A percentile compares a stretch with the other conserved stretches of the same genome.
Evolutionary conservation across 2,888 invertebrate genomes (phyloP).

Genomic region (Agrochola circellaris): DNA sequence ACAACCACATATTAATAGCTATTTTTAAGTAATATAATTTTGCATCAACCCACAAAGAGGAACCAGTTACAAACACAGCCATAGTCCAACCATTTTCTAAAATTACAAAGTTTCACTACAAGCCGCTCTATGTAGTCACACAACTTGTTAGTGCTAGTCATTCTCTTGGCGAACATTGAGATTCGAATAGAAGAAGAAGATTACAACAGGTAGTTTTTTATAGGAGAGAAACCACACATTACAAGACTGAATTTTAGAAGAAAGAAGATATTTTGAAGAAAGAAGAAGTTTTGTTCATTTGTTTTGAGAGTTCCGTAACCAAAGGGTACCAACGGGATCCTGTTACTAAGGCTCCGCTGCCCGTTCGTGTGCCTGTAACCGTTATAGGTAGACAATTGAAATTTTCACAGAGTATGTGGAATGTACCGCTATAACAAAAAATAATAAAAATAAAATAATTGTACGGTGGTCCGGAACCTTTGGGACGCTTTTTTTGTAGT

Average conservation of each 20-base stretch:
- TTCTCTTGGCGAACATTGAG: slow-evolving; percentile 54
- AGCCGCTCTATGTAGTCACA: slow-evolving; percentile 49
- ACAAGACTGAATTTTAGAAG: background rate
- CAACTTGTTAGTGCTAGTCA: slow-evolving; percentile 31
- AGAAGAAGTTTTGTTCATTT: background rate
- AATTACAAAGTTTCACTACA: slow-evolving; percentile 46
- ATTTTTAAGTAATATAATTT: background rate
- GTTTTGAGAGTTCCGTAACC: background rate
- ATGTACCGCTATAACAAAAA: no score
- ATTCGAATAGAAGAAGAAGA: slow-evolving; percentile 45
- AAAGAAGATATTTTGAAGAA: background rate
- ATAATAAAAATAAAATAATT: no score
- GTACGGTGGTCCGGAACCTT: no score
- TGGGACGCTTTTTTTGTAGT: background rate
- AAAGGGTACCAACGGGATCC: no score
- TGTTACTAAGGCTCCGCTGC: no score
- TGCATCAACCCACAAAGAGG: slow-evolving; percentile 32
- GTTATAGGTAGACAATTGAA: no score
- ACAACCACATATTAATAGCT: no score
- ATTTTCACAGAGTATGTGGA: no score
- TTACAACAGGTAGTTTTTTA: slow-evolving; percentile 39
- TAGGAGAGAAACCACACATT: slow-evolving; percentile 27
- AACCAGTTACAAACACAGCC: slow-evolving; percentile 22
- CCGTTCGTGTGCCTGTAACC: no score
- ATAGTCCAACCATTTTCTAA: slow-evolving; percentile 25